Base-by-base conservation (phyloP, 2,888 invertebrate genomes). In the Rhamphomyia laevipes region DNA sequence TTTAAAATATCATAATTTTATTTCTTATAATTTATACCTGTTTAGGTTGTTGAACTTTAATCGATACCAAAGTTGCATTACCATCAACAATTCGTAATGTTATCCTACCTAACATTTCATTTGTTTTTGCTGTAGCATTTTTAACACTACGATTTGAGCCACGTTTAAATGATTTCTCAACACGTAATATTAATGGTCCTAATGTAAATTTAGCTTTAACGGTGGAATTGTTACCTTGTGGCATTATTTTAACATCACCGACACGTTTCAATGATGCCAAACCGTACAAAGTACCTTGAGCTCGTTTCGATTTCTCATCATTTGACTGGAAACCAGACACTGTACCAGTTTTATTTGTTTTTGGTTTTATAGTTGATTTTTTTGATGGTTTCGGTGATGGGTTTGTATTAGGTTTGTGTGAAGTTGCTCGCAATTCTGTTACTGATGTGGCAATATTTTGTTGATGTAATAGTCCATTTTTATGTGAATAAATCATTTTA, bases 81-180 rank as follows among this genome's bases (percentile, higher is more conserved):
- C 87, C 84, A 62, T 85, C 82, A 56, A 85, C 75, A 42, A 90
- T 82, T 58, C 83, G 76, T 55, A 90, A 73, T 60, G 81, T 87
- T 50, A 90, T 72, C 66, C 82, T 82, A 30, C 89, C 89, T 46
- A 78, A 76, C 87, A 90, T 88, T 71, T 89, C 88, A 2, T 86
- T 86, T 1, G 89, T 90, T 4, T 87, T 87, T 0, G 89, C 89
- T 1, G 88, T 89, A 2, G 90, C 90, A 57, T 86, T 88, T 65
- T 88, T 82, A 52, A 89, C 71, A 69, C 86, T 86, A 59, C 86
- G 81, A 61, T 86, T 84, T 35, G 81, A 82, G 38, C 86, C 86
- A 53, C 83, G 78, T 41, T 85, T 86, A 58, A 87, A 82, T 55
- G 66, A 65, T 60, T 71, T 71, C 52, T 70, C 68, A 16, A 72